Evolutionary conservation across 2,797 vertebrate genomes (phyloP), one percentile per base, ranked within the genome.

Genomic region (Ptychadena robeensis): DNA sequence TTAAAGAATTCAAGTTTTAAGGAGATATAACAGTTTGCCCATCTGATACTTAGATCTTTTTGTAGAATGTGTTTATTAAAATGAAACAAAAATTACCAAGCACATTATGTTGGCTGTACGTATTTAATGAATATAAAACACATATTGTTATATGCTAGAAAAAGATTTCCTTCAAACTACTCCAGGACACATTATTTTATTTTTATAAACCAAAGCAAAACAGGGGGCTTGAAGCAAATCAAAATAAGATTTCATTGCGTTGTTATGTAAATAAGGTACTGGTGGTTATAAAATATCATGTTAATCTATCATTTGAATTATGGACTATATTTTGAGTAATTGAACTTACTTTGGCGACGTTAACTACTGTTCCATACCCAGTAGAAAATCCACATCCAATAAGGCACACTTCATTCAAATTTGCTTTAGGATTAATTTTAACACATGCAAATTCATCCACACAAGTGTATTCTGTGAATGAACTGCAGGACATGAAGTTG

Each of bases 311-410:
- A 53, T 6, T 22, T 22, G 18, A 4, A 53, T 22, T n/a, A 53
- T 8, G 18, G 44, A 22, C 18, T 22, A 53, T 22, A 9, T 48
- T 27, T n/a, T n/a, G n/a, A n/a, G n/a, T 38, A 31, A 27, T 7
- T 48, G 57, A 5, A 35, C 87, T 68, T 88, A 95, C 95, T 90
- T 95, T 94, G 86, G 92, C 95, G 9, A 91, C 87, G 32, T 95
- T 91, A 38, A 95, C 11, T 3, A 91, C 94, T 75, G 95, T 93
- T 10, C 95, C 95, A 0, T 94, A 95, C 38, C 95, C 95, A n/a
- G 95, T 95, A 8, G 94, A 88, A 84, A 96, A 94, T 28, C 93
- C 95, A 81, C 95, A 96, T 83, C 94, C 93, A 9, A 96, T 90
- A 35, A 96, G 89, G 85, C 94, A 96, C 9, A 95, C 93, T 87